Base-by-base conservation (phyloP, 2,888 invertebrate species). In the Cactoblastis cactorum region DNA sequence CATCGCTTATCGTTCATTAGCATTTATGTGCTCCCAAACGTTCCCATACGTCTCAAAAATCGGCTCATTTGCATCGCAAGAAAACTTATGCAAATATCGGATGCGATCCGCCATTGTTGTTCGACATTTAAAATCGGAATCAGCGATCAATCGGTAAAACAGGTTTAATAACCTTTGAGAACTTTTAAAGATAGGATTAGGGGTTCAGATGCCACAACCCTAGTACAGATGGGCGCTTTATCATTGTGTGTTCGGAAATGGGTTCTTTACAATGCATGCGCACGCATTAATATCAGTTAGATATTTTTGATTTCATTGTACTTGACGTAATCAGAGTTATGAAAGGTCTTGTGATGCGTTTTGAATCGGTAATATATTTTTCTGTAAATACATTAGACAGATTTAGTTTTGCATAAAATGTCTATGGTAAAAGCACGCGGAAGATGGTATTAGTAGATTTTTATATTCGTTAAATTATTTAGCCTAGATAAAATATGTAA, bases 131-230 rank as follows among this genome's bases (percentile, higher is more conserved):
- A 82, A 82, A 86, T 85, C 78, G 80, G 63, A 77, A 76, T 74
- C 72, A 67, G 66, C 69, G 78, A 85, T 88, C 86, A 85, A 89
- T 88, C 76, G 80, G 76, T 77, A 74, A 83, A 88, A 88, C 88
- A 83, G 88, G 89, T 88, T 88, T 83, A 75, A 78, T 80, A 65
- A 63, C 64, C 72, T 75, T 83, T 84, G 82, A 80, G 58, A 56
- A 58, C 58, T 41, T 28, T 49, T 41, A 38, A 58, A 80, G 80
- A 80, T 79, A 78, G 77, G 86, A 85, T 84, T 87, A 85, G 86
- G 88, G 86, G 82, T 78, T 77, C 72, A 63, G 69, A 70, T 62
- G 64, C 71, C 69, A 70, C 71, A 73, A 69, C 73, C 69, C 62
- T 59, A 63, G 63, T 54, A 68, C 84, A 85, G 84, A 84, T 87